These are phyloP conservation scores for Rhinoptilus africanus DNA, from an alignment of 2,113 vertebrate genomes.

Conservation along the genomic window DNA sequence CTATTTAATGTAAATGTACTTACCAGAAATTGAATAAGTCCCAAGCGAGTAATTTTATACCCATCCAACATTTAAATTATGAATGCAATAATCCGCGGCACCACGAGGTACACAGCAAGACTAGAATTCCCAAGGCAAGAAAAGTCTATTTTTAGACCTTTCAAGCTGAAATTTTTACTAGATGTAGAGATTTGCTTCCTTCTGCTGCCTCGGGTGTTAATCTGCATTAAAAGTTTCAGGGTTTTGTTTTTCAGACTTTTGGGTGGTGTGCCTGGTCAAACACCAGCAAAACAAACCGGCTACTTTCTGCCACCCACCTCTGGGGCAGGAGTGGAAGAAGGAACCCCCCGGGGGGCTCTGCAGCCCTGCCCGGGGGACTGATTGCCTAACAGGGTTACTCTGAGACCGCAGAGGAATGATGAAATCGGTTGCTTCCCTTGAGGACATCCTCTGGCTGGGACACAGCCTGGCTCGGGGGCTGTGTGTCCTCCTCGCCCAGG, in stretches of 20 bases:
- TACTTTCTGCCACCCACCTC: background rate
- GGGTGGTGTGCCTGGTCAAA: background rate
- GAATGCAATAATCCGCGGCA: constrained; percentile 33
- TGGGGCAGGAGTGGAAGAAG: background rate
- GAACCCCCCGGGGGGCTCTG: background rate
- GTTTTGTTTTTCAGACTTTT: background rate
- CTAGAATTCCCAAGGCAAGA: background rate
- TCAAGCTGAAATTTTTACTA: background rate
- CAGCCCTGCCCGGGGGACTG: background rate
- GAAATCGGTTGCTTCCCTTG: background rate
- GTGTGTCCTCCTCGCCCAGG: background rate
- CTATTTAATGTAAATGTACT: constrained; percentile 48
- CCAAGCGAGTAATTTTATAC: constrained; percentile 28
- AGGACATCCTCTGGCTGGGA: background rate
- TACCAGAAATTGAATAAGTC: constrained; percentile 32
- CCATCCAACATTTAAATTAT: constrained; percentile 45
- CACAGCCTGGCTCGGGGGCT: background rate
- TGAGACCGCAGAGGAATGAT: background rate
- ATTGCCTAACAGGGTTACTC: background rate
- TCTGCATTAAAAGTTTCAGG: background rate
- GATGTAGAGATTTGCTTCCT: background rate
- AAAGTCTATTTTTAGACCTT: constrained; percentile 39
- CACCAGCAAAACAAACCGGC: background rate
- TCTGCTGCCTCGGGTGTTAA: background rate
- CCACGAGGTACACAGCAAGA: background rate